Evolutionary conservation across 2,797 vertebrate genomes (phyloP), one percentile per base, ranked within the genome.

Genomic region (Chromis chromis): DNA sequence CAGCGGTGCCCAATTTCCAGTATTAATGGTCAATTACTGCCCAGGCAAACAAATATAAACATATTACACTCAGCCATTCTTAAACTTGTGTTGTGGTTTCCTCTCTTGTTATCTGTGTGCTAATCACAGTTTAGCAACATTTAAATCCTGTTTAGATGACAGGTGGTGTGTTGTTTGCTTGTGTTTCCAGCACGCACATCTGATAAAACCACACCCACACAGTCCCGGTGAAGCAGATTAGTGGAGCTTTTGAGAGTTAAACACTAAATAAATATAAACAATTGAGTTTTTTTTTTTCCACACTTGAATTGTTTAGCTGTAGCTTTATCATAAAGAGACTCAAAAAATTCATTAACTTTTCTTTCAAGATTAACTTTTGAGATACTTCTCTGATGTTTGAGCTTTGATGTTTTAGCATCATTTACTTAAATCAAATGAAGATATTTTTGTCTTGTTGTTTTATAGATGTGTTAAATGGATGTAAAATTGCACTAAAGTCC

Each of bases 151-250:
- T 36, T 36, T 12, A 36, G 33, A 36, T 53, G 16, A 62, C 4
- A 48, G 57, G 28, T 8, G 21, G 1, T 63, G 49, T 74, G 36
- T 50, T 61, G 42, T 74, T 61, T 70, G 59, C n/a, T 33, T 58
- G 7, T 31, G 13, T 65, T 70, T 50, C 27, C 25, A 44, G 52
- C 42, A 36, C 14, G 22, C 31, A 28, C 27, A 21, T 42, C 21
- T 13, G 13, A 39, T 50, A 24, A 64, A 25, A 46, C 3, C 42
- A 21, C 28, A 9, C 31, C 44, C 63, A 33, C 36, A 40, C 31
- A 57, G 19, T 6, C 19, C 10, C 28, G 21, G 50, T 50, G 22
- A 56, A 56, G 52, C 39, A 10, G 8, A 62, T 44, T 7, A 63
- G 46, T 27, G 33, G 11, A 31, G 13, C 4, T 28, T 53, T 33